Percentiles rank a stretch among this genome's conserved stretches.
Evolutionary conservation across 2,888 invertebrate species (phyloP).

Genomic region (Plebejus melissa): DNA sequence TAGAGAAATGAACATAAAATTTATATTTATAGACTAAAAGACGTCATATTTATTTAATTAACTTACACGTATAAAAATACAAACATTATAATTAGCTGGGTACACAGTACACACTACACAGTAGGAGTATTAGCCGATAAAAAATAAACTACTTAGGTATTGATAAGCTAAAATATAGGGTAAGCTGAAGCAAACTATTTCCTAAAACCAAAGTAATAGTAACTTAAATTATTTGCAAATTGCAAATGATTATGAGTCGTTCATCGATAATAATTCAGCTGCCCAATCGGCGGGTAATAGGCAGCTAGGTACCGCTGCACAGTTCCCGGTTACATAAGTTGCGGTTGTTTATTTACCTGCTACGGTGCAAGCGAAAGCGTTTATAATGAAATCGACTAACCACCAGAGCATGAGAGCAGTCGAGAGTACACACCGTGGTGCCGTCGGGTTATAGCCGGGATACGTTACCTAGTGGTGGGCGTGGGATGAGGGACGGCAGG

Average conservation of each 20-base stretch:
- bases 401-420: slow-evolving; percentile 73
- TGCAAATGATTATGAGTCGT: background rate
- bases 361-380: slow-evolving; percentile 18
- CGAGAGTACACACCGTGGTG: slow-evolving; percentile 63
- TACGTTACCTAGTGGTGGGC: slow-evolving; percentile 55
- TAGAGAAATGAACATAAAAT: background rate
- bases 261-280: background rate
- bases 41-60: background rate
- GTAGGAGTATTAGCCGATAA: background rate
- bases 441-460: slow-evolving; percentile 41
- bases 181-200: slow-evolving; percentile 1
- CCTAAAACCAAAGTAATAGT: background rate
- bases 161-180: background rate
- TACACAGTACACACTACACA: background rate
- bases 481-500: slow-evolving; percentile 45
- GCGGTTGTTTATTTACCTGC: slow-evolving; percentile 29
- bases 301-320: background rate
- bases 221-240: background rate
- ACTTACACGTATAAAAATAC: background rate
- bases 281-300: background rate
- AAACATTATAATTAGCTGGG: background rate
- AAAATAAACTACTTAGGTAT: background rate
- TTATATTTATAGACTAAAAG: background rate
- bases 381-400: slow-evolving; percentile 53
- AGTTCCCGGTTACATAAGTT: background rate